Conservation (phyloP, 2,113 vertebrate species). For the Turnix velox region DNA sequence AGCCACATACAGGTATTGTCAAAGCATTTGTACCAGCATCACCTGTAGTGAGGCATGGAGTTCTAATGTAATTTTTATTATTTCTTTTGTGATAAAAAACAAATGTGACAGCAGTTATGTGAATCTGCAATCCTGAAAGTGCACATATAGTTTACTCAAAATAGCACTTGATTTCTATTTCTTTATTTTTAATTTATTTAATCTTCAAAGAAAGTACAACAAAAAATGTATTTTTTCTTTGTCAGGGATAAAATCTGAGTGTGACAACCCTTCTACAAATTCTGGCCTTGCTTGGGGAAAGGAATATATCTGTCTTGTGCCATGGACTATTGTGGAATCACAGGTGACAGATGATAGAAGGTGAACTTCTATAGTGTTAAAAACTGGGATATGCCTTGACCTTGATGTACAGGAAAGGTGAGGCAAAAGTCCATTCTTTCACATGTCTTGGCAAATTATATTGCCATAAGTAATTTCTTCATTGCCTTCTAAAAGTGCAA, state of each 20-base stretch:
- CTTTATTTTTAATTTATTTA: neutral
- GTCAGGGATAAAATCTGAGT: neutral
- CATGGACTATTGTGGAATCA: neutral
- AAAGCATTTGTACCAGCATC: neutral
- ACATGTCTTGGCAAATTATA: neutral
- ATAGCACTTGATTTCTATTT: neutral
- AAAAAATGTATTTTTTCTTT: neutral
- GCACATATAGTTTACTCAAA: neutral
- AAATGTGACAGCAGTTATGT: neutral
- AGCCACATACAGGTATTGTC: neutral
- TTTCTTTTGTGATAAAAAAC: neutral
- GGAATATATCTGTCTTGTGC: neutral
- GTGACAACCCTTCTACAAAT: neutral
- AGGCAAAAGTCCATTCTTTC: neutral
- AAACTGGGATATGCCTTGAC: accelerated
- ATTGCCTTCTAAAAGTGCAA: neutral
- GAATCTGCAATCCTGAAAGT: neutral
- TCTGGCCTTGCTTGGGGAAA: neutral
- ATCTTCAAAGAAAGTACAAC: neutral
- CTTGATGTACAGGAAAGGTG: neutral
- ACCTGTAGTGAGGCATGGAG: neutral
- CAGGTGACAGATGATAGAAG: neutral
- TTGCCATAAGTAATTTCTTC: neutral
- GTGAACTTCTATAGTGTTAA: neutral
- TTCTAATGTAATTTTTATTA: neutral